Evolutionary conservation across 64 coral and sea anemone genomes (phyloP), one percentile per base, ranked within the genome.

Genomic region (Orbicella faveolata): DNA sequence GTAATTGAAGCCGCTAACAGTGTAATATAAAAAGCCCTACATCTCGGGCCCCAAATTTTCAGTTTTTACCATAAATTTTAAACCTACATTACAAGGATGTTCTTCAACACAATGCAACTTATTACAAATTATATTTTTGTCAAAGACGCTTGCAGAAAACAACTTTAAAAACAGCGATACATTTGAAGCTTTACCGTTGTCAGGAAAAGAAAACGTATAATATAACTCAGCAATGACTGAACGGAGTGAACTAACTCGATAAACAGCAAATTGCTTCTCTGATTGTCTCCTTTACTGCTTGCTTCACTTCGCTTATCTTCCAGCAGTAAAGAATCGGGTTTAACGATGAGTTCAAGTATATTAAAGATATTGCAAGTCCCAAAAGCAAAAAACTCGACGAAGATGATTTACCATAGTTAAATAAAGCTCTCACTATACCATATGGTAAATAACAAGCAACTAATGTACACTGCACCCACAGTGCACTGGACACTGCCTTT

Each of bases 321-420:
- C 67, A 70, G 67, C 67, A 70, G 21, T 70, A 70, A 70, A 70
- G 67, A 70, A 70, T n/a, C 67, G 67, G 67, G 67, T 70, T 70
- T 70, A 70, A 70, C 67, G 21, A 10, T 21, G 67, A 70, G 23
- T 70, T 70, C 21, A 70, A 70, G 67, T 33, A 70, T 33, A 70
- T 26, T 70, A 70, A n/a, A 26, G 25, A 20, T 7, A 5, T 21
- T 70, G 67, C 23, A 59, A 1, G 55, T 59, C 55, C 55, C 62
- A 64, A 23, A 25, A 68, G 17, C 20, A 68, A 0, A 23, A 68
- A 25, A 25, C 0, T 9, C 3, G 19, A 68, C 2, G 19, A 68
- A 68, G 18, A 68, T 7, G 19, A 20, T 21, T 68, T 19, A 25
- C 65, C 19, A 23, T 68, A 9, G 1, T 8, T 68, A 19, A 21